Evolutionary conservation across 1,140 invertebrate species (phyloP), one percentile per base, ranked within the genome.

Genomic region (Vanessa atalanta): DNA sequence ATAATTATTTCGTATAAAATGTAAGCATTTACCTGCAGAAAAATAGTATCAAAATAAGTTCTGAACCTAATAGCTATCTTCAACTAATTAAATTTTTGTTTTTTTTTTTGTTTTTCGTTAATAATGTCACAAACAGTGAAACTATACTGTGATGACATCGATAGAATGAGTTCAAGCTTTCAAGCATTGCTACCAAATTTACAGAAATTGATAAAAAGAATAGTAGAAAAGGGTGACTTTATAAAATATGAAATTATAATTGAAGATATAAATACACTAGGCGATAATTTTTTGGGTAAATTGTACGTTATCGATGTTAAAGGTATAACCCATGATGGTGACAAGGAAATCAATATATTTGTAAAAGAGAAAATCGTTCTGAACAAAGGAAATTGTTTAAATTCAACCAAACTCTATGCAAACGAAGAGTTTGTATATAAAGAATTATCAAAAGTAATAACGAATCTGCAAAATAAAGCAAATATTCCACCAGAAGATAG

Each of bases 371-470:
- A 48, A 14, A 48, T 48, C 14, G 2, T 6, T 48, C 47, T 12
- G 53, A 80, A 0, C 6, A 67, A 12, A 75, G 76, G 5, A 5
- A 31, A 31, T 31, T 31, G 26, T 31, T 31, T 31, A 31, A 31
- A 31, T 31, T 31, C 26, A 31, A 31, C 26, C 26, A 2, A n/a
- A 78, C 16, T 86, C 73, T 72, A 14, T 31, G 6, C 47, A 14
- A 79, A 71, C 51, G 86, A 88, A 80, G n/a, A 75, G 3, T 82
- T 79, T 15, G 15, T 75, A 55, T 85, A 84, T 61, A 81, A 63
- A 9, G 79, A 83, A 51, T 20, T 87, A 2, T 69, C 68, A 11
- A 78, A 77, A 64, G 65, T 82, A 31, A 79, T 80, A n/a, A 61
- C 20, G 9, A 55, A 77, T 61, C 50, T 87, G 23, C 87, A 88